phyloP scores from a whole-genome alignment of 2,888 invertebrate species.

The Acronicta psi region DNA sequence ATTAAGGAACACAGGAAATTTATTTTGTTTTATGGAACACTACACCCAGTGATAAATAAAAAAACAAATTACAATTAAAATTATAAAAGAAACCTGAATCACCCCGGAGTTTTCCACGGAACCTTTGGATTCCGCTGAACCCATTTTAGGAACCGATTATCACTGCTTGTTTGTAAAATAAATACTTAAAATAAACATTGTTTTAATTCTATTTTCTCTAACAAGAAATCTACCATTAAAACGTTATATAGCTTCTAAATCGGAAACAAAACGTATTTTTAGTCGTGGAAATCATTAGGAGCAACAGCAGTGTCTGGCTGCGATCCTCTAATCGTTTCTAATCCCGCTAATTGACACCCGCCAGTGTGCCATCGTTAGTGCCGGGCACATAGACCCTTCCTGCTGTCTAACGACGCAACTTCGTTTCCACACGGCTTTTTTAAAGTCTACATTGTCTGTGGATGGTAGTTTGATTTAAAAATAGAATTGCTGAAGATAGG shows the following conservation, averaged over 20 bases:
- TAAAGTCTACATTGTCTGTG: background rate
- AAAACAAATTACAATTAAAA: no score
- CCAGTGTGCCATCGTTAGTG: conserved; percentile 30
- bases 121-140: no score
- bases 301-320: conserved; percentile 5
- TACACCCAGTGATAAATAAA: no score
- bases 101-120: no score
- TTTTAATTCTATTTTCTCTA: no score
- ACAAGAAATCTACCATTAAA: background rate
- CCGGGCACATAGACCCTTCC: conserved; percentile 9
- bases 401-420: conserved; percentile 18
- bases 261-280: background rate
- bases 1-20: no score
- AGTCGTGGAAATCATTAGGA: conserved; percentile 15
- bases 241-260: background rate
- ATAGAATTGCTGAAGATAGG: no score
- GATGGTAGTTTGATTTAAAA: background rate
- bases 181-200: no score
- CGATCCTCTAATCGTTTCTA: conserved; percentile 31
- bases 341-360: conserved; percentile 46
- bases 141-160: no score
- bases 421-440: conserved; percentile 11
- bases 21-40: no score
- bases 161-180: no score
- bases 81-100: no score